Evolutionary conservation across 2,113 vertebrate genomes (phyloP).

Genomic region (Gopherus flavomarginatus): DNA sequence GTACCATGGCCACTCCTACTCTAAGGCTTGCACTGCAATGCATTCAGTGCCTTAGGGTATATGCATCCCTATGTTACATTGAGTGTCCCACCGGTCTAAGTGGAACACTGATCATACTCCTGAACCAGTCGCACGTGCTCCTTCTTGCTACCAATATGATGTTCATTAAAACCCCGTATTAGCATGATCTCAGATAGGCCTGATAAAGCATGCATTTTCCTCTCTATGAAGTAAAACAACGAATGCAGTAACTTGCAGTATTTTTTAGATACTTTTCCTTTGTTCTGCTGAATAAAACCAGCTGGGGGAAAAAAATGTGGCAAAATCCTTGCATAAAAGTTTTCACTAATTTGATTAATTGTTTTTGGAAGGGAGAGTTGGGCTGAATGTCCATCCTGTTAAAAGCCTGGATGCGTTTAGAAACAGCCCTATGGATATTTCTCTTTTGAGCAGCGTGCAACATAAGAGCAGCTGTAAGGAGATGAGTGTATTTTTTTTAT

Average conservation of each 20-base stretch:
- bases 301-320: not conserved
- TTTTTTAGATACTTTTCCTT: not conserved
- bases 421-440: not conserved
- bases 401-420: not conserved
- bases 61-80: not conserved
- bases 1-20: not conserved
- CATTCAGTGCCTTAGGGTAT: not conserved
- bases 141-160: not conserved
- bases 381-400: not conserved
- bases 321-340: slow-evolving; percentile 19
- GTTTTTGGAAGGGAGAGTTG: not conserved
- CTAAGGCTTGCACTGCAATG: not conserved
- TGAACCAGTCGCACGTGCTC: not conserved
- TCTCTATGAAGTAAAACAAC: not conserved
- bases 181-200: not conserved
- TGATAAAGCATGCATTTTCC: not conserved
- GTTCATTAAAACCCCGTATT: not conserved
- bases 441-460: not conserved
- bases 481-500: not conserved
- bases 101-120: not conserved
- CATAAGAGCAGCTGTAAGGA: slow-evolving; percentile 5
- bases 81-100: not conserved
- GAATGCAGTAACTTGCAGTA: not conserved
- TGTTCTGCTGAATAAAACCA: slow-evolving; percentile 7
- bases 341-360: not conserved